phyloP scores from a whole-genome alignment of 2,797 vertebrate genomes.

The Manis javanica region DNA sequence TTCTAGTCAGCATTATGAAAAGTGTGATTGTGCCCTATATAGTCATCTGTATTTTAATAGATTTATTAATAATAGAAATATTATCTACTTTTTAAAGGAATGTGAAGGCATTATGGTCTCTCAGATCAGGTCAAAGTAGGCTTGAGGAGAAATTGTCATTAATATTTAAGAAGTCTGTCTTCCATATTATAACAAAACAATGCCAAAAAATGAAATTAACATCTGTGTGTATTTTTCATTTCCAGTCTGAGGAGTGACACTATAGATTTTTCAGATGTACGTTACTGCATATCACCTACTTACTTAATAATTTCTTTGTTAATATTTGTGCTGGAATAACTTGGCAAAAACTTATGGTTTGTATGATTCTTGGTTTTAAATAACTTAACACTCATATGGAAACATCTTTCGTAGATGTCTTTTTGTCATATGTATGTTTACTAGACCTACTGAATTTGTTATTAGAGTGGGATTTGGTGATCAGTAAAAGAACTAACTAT shows the following conservation, averaged over 20 bases:
- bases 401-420: neutral
- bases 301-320: neutral
- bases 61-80: conserved; percentile 58
- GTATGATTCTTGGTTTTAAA: neutral
- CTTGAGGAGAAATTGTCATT: conserved; percentile 21
- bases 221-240: neutral
- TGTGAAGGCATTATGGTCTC: neutral
- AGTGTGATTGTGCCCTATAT: conserved; percentile 40
- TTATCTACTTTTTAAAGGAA: conserved; percentile 27
- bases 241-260: neutral
- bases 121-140: conserved; percentile 23
- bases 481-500: neutral
- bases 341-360: neutral
- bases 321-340: neutral
- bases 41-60: conserved; percentile 20
- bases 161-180: conserved; percentile 49
- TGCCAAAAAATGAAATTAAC: neutral
- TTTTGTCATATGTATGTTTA: neutral
- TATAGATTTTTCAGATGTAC: neutral
- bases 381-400: neutral
- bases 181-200: neutral
- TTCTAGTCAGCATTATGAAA: conserved; percentile 47
- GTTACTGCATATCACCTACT: neutral
- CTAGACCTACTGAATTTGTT: neutral
- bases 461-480: neutral